These are phyloP conservation scores for Prunella strophiata DNA, from an alignment of 2,797 vertebrate genomes.

Conservation along the genomic window DNA sequence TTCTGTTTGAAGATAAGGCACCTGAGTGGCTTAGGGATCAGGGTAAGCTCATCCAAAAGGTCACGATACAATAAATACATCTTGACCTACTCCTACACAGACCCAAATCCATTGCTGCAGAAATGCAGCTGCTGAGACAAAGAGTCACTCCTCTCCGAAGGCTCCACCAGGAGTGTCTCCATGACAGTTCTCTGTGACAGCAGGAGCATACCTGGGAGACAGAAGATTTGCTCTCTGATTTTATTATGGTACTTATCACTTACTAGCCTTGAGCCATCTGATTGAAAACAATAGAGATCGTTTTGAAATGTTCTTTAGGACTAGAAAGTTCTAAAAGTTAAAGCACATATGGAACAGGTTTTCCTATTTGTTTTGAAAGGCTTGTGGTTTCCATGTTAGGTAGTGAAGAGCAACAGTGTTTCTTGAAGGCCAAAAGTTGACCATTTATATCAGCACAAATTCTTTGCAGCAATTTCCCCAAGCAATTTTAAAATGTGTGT, in stretches of 20 bases:
- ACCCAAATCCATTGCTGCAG: not conserved
- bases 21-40: not conserved
- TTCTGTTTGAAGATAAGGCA: constrained; percentile 28
- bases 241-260: not conserved
- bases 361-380: not conserved
- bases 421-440: not conserved
- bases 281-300: not conserved
- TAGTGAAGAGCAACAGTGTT: not conserved
- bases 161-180: not conserved
- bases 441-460: not conserved
- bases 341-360: not conserved
- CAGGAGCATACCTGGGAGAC: not conserved
- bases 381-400: not conserved
- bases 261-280: not conserved
- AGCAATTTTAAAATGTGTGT: not conserved
- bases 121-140: not conserved
- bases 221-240: not conserved
- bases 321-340: not conserved
- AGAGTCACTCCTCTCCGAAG: not conserved
- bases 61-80: not conserved
- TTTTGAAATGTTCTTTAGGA: not conserved
- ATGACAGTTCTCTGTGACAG: not conserved
- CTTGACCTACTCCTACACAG: not conserved
- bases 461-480: not conserved
- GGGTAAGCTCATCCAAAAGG: not conserved